These are phyloP conservation scores for Argynnis bischoffii DNA, from an alignment of 2,888 invertebrate genomes.

Conservation along the genomic window DNA sequence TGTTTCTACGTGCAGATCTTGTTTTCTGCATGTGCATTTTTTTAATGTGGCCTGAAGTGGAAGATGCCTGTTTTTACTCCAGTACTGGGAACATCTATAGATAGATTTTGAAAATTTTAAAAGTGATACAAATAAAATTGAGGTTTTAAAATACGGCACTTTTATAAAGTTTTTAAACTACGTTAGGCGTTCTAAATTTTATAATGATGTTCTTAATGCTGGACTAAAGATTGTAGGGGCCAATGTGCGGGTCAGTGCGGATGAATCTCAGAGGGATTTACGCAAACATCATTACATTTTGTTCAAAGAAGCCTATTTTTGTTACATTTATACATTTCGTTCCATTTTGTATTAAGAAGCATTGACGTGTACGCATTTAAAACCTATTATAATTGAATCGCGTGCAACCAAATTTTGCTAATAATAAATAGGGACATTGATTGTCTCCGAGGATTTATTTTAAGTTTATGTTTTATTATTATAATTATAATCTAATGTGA, in stretches of 20 bases:
- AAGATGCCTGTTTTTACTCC: constrained; percentile 16
- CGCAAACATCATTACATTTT: constrained; percentile 9
- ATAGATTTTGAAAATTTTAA: constrained; percentile 14
- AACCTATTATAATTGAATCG: constrained; percentile 3
- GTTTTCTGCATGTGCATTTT: background rate
- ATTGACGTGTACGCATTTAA: constrained; percentile 21
- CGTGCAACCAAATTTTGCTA: constrained; percentile 21
- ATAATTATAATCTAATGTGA: constrained; percentile 15
- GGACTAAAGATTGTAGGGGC: constrained; percentile 18
- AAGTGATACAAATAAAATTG: constrained; percentile 17
- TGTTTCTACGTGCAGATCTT: constrained; percentile 15
- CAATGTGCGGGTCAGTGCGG: constrained; percentile 18
- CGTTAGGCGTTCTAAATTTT: constrained; percentile 17
- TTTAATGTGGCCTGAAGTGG: background rate
- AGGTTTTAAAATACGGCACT: constrained; percentile 12
- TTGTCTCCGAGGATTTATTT: background rate
- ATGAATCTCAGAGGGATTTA: constrained; percentile 26
- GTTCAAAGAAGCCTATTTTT: constrained; percentile 23
- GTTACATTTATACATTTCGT: constrained; percentile 20
- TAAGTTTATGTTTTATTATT: constrained; percentile 7
- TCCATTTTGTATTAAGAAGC: constrained; percentile 10
- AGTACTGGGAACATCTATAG: constrained; percentile 22
- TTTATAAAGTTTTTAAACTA: constrained; percentile 20
- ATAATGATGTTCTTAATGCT: constrained; percentile 21
- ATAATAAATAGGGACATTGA: background rate